Conservation (phyloP, 2,797 vertebrate genomes). For the Spheniscus humboldti region DNA sequence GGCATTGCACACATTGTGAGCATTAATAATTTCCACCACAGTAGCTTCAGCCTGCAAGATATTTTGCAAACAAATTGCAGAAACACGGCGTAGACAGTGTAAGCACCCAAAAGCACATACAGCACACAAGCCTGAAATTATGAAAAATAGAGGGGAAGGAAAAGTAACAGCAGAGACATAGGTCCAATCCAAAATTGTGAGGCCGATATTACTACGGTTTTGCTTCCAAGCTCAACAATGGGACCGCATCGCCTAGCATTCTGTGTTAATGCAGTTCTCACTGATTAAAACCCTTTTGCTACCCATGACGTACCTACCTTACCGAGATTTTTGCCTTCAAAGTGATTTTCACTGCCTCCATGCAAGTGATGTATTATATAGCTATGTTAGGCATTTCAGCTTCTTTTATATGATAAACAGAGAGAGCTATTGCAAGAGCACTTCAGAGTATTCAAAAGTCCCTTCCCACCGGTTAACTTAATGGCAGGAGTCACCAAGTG, state of each 20-base stretch:
- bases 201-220: background rate
- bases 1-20: background rate
- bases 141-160: background rate
- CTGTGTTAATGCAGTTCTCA: background rate
- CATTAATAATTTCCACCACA: constrained; percentile 30
- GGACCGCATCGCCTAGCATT: background rate
- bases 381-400: background rate
- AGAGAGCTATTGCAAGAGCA: background rate
- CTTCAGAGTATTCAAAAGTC: background rate
- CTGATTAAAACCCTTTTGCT: background rate
- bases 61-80: constrained; percentile 24
- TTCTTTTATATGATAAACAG: background rate
- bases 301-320: background rate
- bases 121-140: background rate
- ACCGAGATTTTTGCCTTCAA: background rate
- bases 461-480: background rate
- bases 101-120: background rate
- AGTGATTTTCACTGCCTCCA: background rate
- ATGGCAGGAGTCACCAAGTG: background rate
- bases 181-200: background rate
- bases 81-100: background rate
- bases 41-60: background rate
- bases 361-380: background rate
- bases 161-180: background rate
- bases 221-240: background rate